Evolutionary conservation across 2,888 invertebrate genomes (phyloP).

Genomic region (Agrochola macilenta): DNA sequence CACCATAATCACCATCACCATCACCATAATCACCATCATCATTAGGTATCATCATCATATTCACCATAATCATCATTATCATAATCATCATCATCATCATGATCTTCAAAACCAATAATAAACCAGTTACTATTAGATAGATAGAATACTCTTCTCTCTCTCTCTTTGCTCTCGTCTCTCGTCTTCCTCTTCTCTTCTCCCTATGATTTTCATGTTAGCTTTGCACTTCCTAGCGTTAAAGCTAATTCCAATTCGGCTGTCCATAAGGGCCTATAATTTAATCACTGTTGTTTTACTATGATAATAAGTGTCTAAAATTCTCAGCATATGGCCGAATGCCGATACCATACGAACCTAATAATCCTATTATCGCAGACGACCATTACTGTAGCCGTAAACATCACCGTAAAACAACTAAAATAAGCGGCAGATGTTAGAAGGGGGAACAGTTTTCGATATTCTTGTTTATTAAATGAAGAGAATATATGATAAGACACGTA

Average conservation of each 20-base stretch:
- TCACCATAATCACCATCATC: too few relatives aligned
- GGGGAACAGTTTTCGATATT: slow-evolving; percentile 18
- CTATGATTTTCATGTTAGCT: background rate
- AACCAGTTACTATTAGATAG: background rate
- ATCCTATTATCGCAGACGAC: slow-evolving; percentile 10
- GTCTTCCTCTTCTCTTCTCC: background rate
- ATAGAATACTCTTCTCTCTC: background rate
- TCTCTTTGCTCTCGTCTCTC: too few relatives aligned
- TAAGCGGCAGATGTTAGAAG: slow-evolving; percentile 42
- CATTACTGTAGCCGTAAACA: slow-evolving; percentile 29
- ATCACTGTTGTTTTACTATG: background rate
- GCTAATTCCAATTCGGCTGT: background rate
- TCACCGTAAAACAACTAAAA: slow-evolving; percentile 34
- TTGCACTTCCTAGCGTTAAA: background rate
- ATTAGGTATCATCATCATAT: too few relatives aligned
- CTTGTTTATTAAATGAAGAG: background rate
- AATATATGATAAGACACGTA: background rate
- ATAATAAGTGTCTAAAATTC: background rate
- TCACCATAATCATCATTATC: too few relatives aligned
- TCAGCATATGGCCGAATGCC: slow-evolving; percentile 15
- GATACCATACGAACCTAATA: slow-evolving; percentile 16
- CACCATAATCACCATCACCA: too few relatives aligned
- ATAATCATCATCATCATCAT: background rate
- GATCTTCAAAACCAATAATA: background rate
- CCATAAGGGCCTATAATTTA: background rate